These are phyloP conservation scores for Lethocerus indicus DNA, from an alignment of 1,140 invertebrate species.

Conservation along the genomic window DNA sequence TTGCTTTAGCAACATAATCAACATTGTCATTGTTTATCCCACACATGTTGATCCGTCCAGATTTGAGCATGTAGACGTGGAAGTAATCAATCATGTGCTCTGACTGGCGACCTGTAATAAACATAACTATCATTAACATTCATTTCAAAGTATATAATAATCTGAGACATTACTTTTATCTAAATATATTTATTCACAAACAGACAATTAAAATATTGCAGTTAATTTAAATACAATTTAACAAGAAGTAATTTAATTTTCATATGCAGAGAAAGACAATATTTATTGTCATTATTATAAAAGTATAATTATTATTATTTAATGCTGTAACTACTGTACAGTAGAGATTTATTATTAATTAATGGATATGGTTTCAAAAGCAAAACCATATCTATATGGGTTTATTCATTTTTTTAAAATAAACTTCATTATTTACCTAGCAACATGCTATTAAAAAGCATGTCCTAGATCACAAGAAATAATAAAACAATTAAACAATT, in stretches of 20 bases:
- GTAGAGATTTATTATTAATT: too few species aligned
- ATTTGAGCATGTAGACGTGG: constrained; percentile 81
- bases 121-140: constrained; percentile 14
- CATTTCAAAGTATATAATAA: constrained; percentile 2
- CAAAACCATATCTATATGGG: too few species aligned
- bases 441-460: too few species aligned
- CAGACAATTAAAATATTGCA: not conserved
- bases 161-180: not conserved
- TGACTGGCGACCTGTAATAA: constrained; percentile 51
- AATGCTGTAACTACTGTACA: too few species aligned
- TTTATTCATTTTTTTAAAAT: too few species aligned
- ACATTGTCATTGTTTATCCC: constrained; percentile 78
- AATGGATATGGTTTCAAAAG: too few species aligned
- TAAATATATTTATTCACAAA: not conserved
- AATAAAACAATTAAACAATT: too few species aligned
- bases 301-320: too few species aligned
- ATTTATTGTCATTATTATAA: too few species aligned
- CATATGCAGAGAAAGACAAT: too few species aligned
- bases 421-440: too few species aligned
- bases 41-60: constrained; percentile 89
- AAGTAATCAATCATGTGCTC: constrained; percentile 60
- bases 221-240: not conserved
- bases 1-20: constrained; percentile 77
- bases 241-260: not conserved
- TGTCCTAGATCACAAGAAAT: too few species aligned